Base-by-base conservation (phyloP, 2,888 invertebrate species). In the Hydrotaea diabolus region DNA sequence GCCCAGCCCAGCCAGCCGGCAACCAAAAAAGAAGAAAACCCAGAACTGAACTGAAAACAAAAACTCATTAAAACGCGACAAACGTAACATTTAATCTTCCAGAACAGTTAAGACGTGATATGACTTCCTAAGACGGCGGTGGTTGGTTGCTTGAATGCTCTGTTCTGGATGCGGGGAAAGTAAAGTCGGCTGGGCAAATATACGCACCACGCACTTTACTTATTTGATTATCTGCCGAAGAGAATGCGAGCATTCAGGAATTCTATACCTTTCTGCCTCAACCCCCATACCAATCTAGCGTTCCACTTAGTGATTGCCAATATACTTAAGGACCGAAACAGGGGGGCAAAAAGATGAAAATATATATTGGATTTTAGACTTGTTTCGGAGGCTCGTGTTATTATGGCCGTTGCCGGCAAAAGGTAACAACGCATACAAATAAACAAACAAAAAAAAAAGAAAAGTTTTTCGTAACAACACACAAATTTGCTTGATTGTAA, bases 21-120 rank as follows among this genome's bases (percentile, higher is more conserved):
- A 72, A 76, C 76, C 31, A 39, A 72, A 15, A 59, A 78, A 2
- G 36, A 62, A 77, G n/a, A 1, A 66, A 74, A n/a, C n/a, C n/a
- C n/a, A n/a, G n/a, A 71, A 76, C 49, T 39, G 31, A 64, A 31
- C n/a, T 13, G 62, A 71, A 75, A 49, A 78, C 11, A 64, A 88
- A 90, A 90, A 87, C 89, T 90, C 88, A 91, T 90, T 91, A 89
- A 88, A 88, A 90, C 88, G 88, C 91, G 89, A 90, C 90, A 90
- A 90, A 91, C 90, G 90, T 90, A 90, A 89, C 89, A 90, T 90
- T 91, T 91, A 90, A 90, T 90, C 91, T 90, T 91, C 89, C 89
- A 91, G 90, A 90, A 90, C 90, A 88, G 88, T 88, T 88, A 87
- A 88, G 89, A 90, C 90, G 91, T 90, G 90, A 90, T 89, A 88